Conservation (phyloP, 2,113 vertebrate species). For the Xiphorhynchus elegans region DNA sequence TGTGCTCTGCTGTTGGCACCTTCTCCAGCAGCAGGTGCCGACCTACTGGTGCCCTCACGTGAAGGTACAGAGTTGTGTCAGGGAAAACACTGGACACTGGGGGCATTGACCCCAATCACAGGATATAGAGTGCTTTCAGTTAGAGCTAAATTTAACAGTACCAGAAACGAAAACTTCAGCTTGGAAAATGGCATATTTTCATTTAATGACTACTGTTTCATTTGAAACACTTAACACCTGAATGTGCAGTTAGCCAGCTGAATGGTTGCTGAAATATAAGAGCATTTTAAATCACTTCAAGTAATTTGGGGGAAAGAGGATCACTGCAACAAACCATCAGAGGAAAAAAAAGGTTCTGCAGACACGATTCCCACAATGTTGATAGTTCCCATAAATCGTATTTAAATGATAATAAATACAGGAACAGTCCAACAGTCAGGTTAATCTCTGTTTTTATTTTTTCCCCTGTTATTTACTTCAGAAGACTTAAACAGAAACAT, state of each 20-base stretch:
- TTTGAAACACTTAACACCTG: not conserved
- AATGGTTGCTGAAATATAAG: not conserved
- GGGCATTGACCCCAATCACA: not conserved
- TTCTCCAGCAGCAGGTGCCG: not conserved
- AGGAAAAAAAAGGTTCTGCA: not conserved
- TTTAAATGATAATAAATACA: not conserved
- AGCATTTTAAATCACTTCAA: not conserved
- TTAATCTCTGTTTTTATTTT: not conserved
- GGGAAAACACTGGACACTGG: not conserved
- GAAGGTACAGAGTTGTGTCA: not conserved
- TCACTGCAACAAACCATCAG: not conserved
- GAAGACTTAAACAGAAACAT: not conserved
- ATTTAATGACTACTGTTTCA: not conserved
- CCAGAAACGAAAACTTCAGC: not conserved
- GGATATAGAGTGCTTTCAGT: not conserved
- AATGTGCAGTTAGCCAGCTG: not conserved
- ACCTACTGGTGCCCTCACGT: not conserved
- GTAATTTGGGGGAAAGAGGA: not conserved
- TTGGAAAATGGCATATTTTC: not conserved
- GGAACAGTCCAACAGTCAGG: not conserved
- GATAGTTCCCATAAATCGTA: not conserved
- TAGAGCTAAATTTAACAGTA: not conserved
- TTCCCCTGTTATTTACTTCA: not conserved
- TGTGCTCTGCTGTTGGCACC: not conserved
- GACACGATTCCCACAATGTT: not conserved